Percentiles rank a stretch among this genome's conserved stretches.
Conservation (phyloP, 2,797 vertebrate species). For the Hipposideros larvatus region DNA sequence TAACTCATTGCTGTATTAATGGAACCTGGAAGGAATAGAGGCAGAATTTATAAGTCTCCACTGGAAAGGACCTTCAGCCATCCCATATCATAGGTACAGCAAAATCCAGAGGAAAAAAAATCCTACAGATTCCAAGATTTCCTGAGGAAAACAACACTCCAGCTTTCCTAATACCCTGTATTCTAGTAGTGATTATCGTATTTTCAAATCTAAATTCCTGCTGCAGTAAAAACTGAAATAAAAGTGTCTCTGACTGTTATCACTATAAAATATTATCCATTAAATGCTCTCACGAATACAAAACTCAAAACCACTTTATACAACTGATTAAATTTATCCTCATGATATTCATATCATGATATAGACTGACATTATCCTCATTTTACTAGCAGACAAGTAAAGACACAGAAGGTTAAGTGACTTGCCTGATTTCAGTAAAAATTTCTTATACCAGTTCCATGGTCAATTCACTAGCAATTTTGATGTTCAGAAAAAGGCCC, state of each 20-base stretch:
- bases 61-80: neutral
- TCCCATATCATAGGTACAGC: neutral
- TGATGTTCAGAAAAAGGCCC: neutral
- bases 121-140: neutral
- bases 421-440: neutral
- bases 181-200: neutral
- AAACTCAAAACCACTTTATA: neutral
- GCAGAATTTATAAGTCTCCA: neutral
- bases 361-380: neutral
- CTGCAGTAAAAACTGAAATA: neutral
- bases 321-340: neutral
- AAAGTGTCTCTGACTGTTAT: slow-evolving; percentile 14
- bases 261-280: neutral
- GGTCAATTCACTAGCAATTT: neutral
- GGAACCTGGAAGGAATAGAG: neutral
- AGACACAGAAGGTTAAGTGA: slow-evolving; percentile 4
- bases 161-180: neutral
- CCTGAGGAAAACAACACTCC: neutral
- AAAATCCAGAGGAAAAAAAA: neutral
- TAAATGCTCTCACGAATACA: slow-evolving; percentile 23
- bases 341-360: neutral
- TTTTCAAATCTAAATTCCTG: slow-evolving; percentile 1
- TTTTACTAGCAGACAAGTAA: neutral
- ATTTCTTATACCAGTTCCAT: neutral
- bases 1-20: neutral